Conservation (phyloP, 2,113 vertebrate species). For the Gulo gulo region DNA sequence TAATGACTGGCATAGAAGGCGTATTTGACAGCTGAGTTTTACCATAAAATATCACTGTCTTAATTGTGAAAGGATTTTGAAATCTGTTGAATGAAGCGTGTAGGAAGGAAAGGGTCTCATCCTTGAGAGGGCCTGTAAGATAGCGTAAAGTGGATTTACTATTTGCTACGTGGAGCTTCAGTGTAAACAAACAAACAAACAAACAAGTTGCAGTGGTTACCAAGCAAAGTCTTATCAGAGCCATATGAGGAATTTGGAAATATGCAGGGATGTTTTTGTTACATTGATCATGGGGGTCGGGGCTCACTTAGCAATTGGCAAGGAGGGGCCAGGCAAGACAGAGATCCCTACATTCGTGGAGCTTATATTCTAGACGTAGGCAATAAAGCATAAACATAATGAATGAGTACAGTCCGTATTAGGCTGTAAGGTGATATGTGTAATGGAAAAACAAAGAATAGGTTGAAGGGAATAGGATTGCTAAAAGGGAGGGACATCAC, state of each 20-base stretch:
- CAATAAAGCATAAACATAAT: not conserved
- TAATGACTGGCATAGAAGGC: not conserved
- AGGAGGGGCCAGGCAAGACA: not conserved
- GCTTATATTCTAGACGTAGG: not conserved
- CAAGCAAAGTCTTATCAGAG: not conserved
- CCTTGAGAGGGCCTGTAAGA: not conserved
- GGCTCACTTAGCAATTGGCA: not conserved
- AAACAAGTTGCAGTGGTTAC: not conserved
- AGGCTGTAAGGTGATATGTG: not conserved
- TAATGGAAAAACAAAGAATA: not conserved
- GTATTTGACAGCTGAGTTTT: not conserved
- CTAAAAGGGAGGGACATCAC: not conserved
- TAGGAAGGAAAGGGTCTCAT: not conserved
- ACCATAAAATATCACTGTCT: not conserved
- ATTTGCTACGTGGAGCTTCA: not conserved
- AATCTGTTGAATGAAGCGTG: not conserved
- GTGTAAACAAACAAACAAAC: not conserved
- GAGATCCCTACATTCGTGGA: not conserved
- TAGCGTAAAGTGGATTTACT: not conserved
- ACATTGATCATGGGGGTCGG: not conserved
- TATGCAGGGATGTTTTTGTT: not conserved
- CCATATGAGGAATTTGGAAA: not conserved
- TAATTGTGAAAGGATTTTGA: not conserved
- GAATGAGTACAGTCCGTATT: not conserved
- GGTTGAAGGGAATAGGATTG: not conserved